phyloP scores from a whole-genome alignment of 2,797 vertebrate species.

The Pseudomugil tenellus region DNA sequence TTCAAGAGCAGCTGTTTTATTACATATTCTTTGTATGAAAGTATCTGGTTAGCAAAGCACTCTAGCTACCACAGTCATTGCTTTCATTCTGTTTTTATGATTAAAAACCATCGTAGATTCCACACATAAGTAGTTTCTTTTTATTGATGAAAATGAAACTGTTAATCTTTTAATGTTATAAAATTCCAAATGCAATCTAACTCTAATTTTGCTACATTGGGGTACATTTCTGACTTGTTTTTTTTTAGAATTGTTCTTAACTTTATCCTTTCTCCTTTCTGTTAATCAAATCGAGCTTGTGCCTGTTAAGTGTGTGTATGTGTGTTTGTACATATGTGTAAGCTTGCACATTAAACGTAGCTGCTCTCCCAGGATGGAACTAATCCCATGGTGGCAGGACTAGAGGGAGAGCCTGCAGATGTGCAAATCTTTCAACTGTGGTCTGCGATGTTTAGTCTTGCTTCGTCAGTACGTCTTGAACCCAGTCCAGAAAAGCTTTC shows the following conservation, averaged over 20 bases:
- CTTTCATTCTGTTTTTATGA: too few species aligned
- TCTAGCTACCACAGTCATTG: too few species aligned
- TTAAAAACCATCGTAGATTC: background rate
- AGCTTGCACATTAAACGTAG: constrained; percentile 53
- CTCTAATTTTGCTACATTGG: too few species aligned
- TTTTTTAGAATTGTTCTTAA: constrained; percentile 39
- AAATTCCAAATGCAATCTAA: background rate
- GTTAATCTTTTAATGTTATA: background rate
- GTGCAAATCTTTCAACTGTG: constrained; percentile 81
- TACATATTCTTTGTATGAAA: background rate
- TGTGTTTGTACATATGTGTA: constrained; percentile 15
- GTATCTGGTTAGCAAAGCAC: background rate
- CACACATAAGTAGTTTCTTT: background rate
- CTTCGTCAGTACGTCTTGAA: constrained; percentile 89
- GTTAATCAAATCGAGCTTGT: constrained; percentile 28
- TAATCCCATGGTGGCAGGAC: constrained; percentile 69
- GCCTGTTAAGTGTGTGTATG: constrained; percentile 4
- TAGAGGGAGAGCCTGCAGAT: constrained; percentile 72
- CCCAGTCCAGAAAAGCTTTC: constrained; percentile 93
- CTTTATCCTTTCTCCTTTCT: constrained; percentile 16
- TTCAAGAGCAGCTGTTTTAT: background rate
- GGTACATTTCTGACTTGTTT: constrained; percentile 20
- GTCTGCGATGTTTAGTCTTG: constrained; percentile 85
- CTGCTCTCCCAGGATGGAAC: constrained; percentile 59
- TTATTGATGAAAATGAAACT: background rate